These are phyloP conservation scores for Xiphorhynchus elegans DNA, from an alignment of 2,113 vertebrate species.

Conservation along the genomic window DNA sequence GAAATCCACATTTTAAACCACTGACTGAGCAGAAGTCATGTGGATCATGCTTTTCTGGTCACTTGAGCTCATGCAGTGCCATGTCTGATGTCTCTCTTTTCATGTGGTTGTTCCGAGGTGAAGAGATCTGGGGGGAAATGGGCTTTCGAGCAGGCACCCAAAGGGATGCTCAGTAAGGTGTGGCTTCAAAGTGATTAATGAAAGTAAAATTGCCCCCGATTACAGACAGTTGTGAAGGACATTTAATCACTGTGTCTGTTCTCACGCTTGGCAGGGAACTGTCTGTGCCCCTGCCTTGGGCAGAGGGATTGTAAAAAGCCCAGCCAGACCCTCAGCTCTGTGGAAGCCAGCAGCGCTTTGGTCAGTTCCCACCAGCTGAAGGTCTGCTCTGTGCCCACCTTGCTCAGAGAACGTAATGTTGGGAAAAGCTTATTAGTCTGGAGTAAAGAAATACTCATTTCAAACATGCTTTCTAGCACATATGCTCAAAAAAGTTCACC, in stretches of 20 bases:
- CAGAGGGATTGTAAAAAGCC: background rate
- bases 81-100: background rate
- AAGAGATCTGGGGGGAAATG: background rate
- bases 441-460: background rate
- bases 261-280: background rate
- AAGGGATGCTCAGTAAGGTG: background rate
- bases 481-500: constrained; percentile 58
- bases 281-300: background rate
- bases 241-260: background rate
- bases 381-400: background rate
- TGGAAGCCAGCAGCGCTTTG: background rate
- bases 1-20: background rate
- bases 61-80: background rate
- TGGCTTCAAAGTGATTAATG: background rate
- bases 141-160: background rate
- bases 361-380: background rate
- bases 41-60: background rate
- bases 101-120: background rate
- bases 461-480: constrained; percentile 27
- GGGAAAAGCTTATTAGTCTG: background rate
- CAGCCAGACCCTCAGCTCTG: background rate
- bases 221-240: background rate
- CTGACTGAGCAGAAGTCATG: background rate
- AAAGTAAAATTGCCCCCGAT: background rate
- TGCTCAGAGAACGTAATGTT: background rate